Base-by-base conservation (phyloP, 2,888 invertebrate genomes). In the Thera britannica region DNA sequence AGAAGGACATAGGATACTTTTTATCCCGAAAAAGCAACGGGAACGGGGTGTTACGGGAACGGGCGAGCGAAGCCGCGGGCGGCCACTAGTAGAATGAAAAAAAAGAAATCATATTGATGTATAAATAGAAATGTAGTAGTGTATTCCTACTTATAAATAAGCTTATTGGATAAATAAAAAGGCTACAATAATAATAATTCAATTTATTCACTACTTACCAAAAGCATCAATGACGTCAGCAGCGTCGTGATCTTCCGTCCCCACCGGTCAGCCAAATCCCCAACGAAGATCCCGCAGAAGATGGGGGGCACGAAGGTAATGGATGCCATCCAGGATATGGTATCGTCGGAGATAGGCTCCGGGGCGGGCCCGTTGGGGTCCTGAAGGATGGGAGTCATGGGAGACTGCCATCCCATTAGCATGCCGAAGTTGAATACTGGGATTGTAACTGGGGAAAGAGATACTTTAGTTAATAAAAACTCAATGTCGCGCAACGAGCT, bases 361-460 rank as follows among this genome's bases (percentile, higher is more conserved):
- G 93, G 94, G 0, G 94, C 89, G 0, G 94, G 94, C 0, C 94
- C 92, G n/a, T 82, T 76, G 0, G 81, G 77, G 0, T 90, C 86
- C 76, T 94, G 90, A 9, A 95, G 89, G 44, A 94, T 83, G 0
- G 94, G 92, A 2, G 94, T 90, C 86, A 94, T 94, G 2, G 95
- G 95, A 0, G 95, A 95, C 74, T 94, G 92, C 94, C 95, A 95
- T 1, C 95, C 95, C 80, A 94, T 90, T 68, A 94, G 86, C 85
- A 94, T 94, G 1, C 95, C 95, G 82, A 95, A 92, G 80, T 93
- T 94, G 62, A 95, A 81, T 7, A 94, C 92, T 12, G 94, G 93
- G 63, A 95, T 86, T 52, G 94, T 94, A 1, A 94, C 95, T 95
- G 88, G 0, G 63, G 51, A 67, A 48, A 41, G 1, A 41, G 7